These are phyloP conservation scores for Pachyramphus minor DNA, from an alignment of 2,113 vertebrate species.

Conservation along the genomic window DNA sequence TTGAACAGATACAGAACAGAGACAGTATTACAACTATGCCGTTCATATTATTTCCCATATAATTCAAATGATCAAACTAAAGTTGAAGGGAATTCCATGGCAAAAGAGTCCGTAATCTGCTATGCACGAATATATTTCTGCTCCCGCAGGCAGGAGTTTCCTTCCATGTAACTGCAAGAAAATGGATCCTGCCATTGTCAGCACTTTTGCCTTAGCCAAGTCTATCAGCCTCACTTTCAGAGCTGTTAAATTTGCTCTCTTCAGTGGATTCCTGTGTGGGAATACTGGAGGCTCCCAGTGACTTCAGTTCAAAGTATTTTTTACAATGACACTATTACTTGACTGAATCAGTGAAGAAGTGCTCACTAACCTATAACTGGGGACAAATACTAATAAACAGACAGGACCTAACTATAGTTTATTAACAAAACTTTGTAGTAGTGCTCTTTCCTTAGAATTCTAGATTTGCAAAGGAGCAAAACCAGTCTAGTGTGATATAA, in stretches of 20 bases:
- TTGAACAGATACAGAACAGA: not conserved
- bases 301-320: not conserved
- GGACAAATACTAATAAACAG: not conserved
- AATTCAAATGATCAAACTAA: not conserved
- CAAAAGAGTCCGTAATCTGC: not conserved
- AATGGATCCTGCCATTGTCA: not conserved
- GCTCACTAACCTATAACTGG: not conserved
- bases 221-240: not conserved
- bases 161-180: not conserved
- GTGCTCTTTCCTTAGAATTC: not conserved
- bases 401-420: not conserved
- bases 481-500: not conserved
- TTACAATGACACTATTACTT: not conserved
- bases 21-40: not conserved
- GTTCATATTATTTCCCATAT: not conserved
- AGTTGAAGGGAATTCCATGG: not conserved
- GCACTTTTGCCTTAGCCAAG: not conserved
- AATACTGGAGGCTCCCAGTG: not conserved
- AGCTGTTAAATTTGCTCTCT: not conserved
- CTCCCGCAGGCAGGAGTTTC: not conserved
- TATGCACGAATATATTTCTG: not conserved
- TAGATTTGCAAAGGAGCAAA: not conserved
- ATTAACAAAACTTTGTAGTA: not conserved
- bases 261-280: not conserved
- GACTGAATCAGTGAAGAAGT: not conserved